Evolutionary conservation across 2,888 invertebrate genomes (phyloP).

Genomic region (Synanthedon formicaeformis): DNA sequence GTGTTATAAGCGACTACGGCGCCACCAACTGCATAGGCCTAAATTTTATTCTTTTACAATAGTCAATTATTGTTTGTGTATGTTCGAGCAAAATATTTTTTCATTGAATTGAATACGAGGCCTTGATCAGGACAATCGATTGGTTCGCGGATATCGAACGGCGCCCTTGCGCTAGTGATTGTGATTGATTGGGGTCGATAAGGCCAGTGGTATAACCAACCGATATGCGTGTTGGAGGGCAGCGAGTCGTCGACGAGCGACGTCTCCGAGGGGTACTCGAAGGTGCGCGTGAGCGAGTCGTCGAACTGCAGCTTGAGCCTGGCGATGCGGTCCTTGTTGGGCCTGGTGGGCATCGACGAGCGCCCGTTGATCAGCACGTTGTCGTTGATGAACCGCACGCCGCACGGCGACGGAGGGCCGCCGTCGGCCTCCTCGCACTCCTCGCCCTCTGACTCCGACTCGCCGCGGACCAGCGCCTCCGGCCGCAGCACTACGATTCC

Average conservation of each 20-base stretch:
- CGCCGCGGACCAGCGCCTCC: conserved; percentile 69
- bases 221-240: conserved; percentile 49
- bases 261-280: conserved; percentile 94
- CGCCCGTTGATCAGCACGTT: conserved; percentile 91
- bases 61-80: no score
- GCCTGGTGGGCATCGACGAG: conserved; percentile 80
- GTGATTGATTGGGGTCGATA: background rate
- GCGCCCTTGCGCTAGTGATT: no score
- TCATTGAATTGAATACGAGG: no score
- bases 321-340: conserved; percentile 56
- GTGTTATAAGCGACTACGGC: no score
- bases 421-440: conserved; percentile 44
- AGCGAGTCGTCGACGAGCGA: conserved; percentile 78
- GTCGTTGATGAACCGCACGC: conserved; percentile 87
- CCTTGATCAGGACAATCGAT: no score
- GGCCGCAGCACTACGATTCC: conserved; percentile 59
- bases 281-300: conserved; percentile 87
- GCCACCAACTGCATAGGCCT: no score
- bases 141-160: no score
- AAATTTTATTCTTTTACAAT: no score
- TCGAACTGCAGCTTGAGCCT: conserved; percentile 91
- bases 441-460: conserved; percentile 21
- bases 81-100: no score
- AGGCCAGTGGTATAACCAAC: conserved; percentile 12
- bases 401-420: conserved; percentile 84